phyloP scores from a whole-genome alignment of 2,113 vertebrate species.

The Hassar affinis region DNA sequence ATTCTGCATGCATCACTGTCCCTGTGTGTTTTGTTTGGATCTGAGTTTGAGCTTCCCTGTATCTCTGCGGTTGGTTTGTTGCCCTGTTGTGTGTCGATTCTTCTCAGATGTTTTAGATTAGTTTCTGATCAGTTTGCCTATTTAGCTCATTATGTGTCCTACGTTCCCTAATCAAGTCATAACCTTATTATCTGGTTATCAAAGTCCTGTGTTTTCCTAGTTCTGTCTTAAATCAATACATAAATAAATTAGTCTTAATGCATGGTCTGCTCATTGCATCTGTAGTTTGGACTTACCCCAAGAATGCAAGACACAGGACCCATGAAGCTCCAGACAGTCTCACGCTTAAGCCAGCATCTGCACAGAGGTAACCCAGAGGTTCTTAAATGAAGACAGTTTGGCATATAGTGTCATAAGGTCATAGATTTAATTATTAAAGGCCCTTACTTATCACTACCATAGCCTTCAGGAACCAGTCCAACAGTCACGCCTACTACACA shows the following conservation, averaged over 20 bases:
- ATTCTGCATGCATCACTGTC: too few species aligned
- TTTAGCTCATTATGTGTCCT: not conserved
- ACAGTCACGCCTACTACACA: constrained; percentile 15
- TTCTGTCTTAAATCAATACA: not conserved
- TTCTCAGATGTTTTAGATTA: too few species aligned
- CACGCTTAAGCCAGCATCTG: constrained; percentile 32
- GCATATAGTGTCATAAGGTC: too few species aligned
- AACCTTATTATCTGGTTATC: too few species aligned
- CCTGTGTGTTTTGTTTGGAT: too few species aligned
- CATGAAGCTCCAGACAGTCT: constrained; percentile 26
- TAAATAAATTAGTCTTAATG: not conserved
- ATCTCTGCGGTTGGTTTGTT: too few species aligned
- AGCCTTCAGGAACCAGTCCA: constrained; percentile 7
- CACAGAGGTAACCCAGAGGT: not conserved
- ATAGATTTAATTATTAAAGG: not conserved
- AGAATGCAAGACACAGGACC: constrained; percentile 37
- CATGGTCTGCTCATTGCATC: not conserved
- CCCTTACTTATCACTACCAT: not conserved
- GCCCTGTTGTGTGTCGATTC: too few species aligned
- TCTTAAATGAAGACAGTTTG: not conserved
- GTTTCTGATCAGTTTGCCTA: not conserved
- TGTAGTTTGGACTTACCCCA: constrained; percentile 22
- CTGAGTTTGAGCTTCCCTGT: too few species aligned
- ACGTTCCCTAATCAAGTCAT: not conserved
- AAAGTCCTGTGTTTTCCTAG: too few species aligned